Base-by-base conservation (phyloP, 2,888 invertebrate species). In the Conus canariensis region DNA sequence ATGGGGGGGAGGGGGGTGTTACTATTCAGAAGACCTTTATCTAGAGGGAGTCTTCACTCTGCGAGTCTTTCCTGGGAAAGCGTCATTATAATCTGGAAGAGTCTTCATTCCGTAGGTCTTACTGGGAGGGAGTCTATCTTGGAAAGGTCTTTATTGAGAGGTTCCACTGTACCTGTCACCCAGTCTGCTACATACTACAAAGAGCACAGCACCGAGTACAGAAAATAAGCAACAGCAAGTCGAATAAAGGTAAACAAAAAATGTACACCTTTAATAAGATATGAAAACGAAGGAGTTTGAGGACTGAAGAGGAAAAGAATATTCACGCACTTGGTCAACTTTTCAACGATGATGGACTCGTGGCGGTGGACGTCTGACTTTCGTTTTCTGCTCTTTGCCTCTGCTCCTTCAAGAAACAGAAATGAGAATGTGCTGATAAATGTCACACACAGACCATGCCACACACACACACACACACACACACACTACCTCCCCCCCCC, bases 261-360 rank as follows among this genome's bases (percentile, higher is more conserved):
- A 45, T 45, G 2, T 45, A 45, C 45, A 45, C 45, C 64, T 16
- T 0, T 14, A 0, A 64, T 10, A 64, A 16, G 64, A 64, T 64
- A 64, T 64, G 16, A 10, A 64, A 10, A 64, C 8, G 4, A 80
- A 19, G 45, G 14, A 59, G 22, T 22, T 45, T 19, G 58, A 58
- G n/a, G 0, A 59, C 22, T 19, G 4, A 14, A 22, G 58, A n/a
- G 83, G 22, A 58, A 58, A 56, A 83, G 16, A 82, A 22, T 56
- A 16, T 45, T 59, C 85, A 86, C 93, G 80, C 92, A 94, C 93
- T 93, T 94, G 70, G 93, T 92, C 91, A 93, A 91, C 85, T 92
- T 92, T 82, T 92, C 92, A 88, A 90, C 90, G 70, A 91, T 90
- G 58, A 92, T 82, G 12, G 45, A 56, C 19, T 90, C 90, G 77